phyloP scores from a whole-genome alignment of 2,797 vertebrate species.

The Pterois miles region DNA sequence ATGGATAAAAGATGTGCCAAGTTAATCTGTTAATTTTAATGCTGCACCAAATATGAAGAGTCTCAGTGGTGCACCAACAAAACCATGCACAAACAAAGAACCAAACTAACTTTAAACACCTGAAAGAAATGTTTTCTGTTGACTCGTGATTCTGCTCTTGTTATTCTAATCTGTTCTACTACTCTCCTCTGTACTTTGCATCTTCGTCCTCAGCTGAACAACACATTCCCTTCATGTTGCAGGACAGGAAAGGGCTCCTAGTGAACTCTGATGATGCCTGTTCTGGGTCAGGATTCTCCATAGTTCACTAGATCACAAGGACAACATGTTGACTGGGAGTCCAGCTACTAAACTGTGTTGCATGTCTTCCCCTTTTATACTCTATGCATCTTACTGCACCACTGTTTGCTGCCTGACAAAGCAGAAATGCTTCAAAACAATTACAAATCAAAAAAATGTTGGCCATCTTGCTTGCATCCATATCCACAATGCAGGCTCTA shows the following conservation, averaged over 20 bases:
- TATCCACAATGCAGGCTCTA: neutral
- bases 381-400: conserved; percentile 1
- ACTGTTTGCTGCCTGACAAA: conserved; percentile 6
- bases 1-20: no score
- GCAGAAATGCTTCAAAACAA: neutral
- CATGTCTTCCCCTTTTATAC: conserved; percentile 37
- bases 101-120: neutral
- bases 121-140: neutral
- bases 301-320: conserved; percentile 1
- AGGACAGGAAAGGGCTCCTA: neutral
- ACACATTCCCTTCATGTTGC: neutral
- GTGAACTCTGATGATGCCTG: conserved; percentile 6
- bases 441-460: neutral
- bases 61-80: neutral
- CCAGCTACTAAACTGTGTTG: conserved; percentile 19
- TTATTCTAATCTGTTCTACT: no score
- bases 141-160: neutral
- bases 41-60: neutral
- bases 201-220: conserved; percentile 10
- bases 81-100: no score
- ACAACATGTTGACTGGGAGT: conserved; percentile 2
- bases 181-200: neutral
- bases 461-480: conserved; percentile 14
- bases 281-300: conserved; percentile 17
- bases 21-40: neutral